Evolutionary conservation across 2,113 vertebrate species (phyloP), one percentile per base, ranked within the genome.

Genomic region (Gobio gobio): DNA sequence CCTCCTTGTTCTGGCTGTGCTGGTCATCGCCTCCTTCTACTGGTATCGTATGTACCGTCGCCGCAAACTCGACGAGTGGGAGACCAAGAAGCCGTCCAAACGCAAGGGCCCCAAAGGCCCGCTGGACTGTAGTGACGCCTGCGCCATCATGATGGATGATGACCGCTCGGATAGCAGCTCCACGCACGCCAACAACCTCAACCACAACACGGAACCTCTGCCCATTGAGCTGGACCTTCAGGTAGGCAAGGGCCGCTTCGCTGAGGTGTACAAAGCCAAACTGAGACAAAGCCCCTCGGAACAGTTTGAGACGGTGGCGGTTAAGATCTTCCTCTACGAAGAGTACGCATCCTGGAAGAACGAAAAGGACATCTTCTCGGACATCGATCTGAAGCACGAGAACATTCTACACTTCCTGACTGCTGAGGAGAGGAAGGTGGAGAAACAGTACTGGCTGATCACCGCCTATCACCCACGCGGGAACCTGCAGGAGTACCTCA

Each of bases 291-390:
- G 96, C 87, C 95, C 97, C 0, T 96, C 97, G 0, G 92, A 98
- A 86, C 97, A 97, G 91, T 99, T 99, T 0, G 97, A 99, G 94
- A 99, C 98, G 0, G 97, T 99, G 83, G 98, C 98, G 0, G 94
- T 99, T 7, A 99, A 99, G 94, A 99, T 99, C 84, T 99, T 99
- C 87, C 94, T 93, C 1, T 97, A 96, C 0, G 97, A 99, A 92
- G 98, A 99, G 86, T 98, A 97, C 0, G 96, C 96, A 2, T 99
- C 98, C 13, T 99, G 98, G 98, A 99, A 99, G 91, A 99, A 96
- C 0, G 98, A 99, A 92, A 99, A 99, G 91, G 98, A 99, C 43
- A 96, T 99, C 78, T 99, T 99, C 93, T 99, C 98, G 0, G 97
- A 99, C 70, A 96, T 97, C 10, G 98, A 99, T 90, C 93, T 99